Percentiles rank a stretch among this genome's conserved stretches.
Conservation (phyloP, 2,888 invertebrate genomes). For the Lamellibrachia columna region DNA sequence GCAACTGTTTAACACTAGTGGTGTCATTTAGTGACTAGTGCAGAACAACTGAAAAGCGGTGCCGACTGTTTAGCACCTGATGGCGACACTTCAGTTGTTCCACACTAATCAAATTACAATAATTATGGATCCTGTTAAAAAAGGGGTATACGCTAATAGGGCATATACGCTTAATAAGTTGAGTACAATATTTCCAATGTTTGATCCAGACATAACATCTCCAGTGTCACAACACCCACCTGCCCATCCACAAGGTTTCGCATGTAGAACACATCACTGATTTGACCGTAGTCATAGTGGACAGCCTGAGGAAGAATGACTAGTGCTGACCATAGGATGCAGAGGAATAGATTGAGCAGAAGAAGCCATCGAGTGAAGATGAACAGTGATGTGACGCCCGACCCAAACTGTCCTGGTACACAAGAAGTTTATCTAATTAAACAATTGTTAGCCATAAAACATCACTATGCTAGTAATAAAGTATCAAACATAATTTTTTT, state of each 20-base stretch:
- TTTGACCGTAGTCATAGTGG: conserved; percentile 41
- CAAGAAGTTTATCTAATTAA: neutral
- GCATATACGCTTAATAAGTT: too few relatives aligned
- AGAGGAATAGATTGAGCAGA: conserved; percentile 44
- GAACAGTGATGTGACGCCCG: conserved; percentile 52
- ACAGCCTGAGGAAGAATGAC: conserved; percentile 47
- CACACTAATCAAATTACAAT: too few relatives aligned
- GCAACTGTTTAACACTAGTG: too few relatives aligned
- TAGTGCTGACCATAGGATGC: conserved; percentile 45
- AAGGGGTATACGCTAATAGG: too few relatives aligned
- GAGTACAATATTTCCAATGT: too few relatives aligned
- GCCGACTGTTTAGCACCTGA: too few relatives aligned
- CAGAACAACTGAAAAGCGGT: too few relatives aligned
- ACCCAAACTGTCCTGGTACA: conserved; percentile 50
- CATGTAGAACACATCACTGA: conserved; percentile 40
- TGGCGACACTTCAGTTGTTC: too few relatives aligned
- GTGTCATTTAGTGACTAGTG: too few relatives aligned
- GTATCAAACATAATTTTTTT: neutral
- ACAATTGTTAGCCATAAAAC: neutral
- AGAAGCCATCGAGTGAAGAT: conserved; percentile 50
- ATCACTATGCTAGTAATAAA: too few relatives aligned
- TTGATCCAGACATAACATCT: neutral
- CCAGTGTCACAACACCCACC: neutral
- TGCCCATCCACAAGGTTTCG: conserved; percentile 47
- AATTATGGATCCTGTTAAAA: too few relatives aligned